These are phyloP conservation scores for Tympanoctomys barrerae DNA, from an alignment of 2,797 vertebrate species.

Conservation along the genomic window DNA sequence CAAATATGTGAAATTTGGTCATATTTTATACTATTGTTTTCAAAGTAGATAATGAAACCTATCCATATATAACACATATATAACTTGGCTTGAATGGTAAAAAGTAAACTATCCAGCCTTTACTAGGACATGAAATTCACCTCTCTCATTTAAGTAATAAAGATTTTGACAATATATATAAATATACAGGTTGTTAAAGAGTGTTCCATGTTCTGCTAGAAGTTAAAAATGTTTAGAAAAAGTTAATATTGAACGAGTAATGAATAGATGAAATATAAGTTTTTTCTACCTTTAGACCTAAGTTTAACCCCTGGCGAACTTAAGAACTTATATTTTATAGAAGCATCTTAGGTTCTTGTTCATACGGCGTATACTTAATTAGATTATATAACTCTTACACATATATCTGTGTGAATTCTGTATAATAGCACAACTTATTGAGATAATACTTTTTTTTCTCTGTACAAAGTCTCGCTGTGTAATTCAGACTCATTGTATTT, in stretches of 20 bases:
- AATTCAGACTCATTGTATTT: too few relatives aligned
- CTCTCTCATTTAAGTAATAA: not conserved
- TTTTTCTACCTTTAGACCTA: not conserved
- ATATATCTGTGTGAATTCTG: not conserved
- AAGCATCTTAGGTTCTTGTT: not conserved
- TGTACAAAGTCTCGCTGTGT: too few relatives aligned
- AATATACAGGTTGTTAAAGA: not conserved
- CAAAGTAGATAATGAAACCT: not conserved
- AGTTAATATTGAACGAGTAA: not conserved
- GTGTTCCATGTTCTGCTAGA: not conserved
- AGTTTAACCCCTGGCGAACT: not conserved
- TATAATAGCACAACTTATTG: conserved; percentile 9
- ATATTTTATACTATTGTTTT: not conserved
- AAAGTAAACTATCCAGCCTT: not conserved
- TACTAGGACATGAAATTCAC: not conserved
- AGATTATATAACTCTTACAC: not conserved
- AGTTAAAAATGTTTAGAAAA: not conserved
- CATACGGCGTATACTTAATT: not conserved
- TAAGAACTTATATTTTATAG: not conserved
- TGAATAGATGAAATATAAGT: not conserved
- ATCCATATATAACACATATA: not conserved
- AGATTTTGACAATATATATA: conserved; percentile 9
- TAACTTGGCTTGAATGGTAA: not conserved
- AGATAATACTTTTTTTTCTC: not conserved
- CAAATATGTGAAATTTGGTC: not conserved